These are phyloP conservation scores for Buceros bicornis DNA, from an alignment of 2,797 vertebrate genomes.

Conservation along the genomic window DNA sequence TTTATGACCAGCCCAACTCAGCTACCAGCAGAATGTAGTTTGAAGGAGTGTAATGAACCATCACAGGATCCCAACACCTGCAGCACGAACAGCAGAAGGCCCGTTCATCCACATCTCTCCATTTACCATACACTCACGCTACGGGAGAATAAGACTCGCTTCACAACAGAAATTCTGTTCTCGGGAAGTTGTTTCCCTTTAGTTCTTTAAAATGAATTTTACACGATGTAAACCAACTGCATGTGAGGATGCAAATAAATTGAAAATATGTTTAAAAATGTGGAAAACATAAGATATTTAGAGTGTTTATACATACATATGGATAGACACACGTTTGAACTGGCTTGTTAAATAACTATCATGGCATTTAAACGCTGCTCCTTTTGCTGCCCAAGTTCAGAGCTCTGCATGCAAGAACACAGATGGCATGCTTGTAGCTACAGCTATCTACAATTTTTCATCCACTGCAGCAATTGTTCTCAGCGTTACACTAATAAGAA, in stretches of 20 bases:
- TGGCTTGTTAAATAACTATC: neutral
- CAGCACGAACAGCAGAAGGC: neutral
- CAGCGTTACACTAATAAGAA: neutral
- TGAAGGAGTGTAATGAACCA: fast-evolving
- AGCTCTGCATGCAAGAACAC: neutral
- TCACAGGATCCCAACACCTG: neutral
- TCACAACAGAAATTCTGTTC: neutral
- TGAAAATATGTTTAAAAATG: neutral
- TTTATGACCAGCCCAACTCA: neutral
- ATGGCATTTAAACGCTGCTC: neutral
- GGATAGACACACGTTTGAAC: neutral
- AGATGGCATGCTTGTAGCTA: neutral
- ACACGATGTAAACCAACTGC: neutral
- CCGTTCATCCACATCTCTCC: neutral
- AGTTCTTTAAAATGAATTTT: neutral
- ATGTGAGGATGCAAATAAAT: neutral
- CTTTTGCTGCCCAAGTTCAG: conserved; percentile 2
- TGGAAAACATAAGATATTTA: neutral
- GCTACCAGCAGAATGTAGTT: fast-evolving
- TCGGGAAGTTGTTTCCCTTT: neutral
- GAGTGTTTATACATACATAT: neutral
- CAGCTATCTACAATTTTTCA: neutral
- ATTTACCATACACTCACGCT: too few relatives aligned
- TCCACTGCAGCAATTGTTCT: neutral
- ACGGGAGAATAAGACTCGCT: neutral